Evolutionary conservation across 2,113 vertebrate species (phyloP).

Genomic region (Gymnobelideus leadbeateri): DNA sequence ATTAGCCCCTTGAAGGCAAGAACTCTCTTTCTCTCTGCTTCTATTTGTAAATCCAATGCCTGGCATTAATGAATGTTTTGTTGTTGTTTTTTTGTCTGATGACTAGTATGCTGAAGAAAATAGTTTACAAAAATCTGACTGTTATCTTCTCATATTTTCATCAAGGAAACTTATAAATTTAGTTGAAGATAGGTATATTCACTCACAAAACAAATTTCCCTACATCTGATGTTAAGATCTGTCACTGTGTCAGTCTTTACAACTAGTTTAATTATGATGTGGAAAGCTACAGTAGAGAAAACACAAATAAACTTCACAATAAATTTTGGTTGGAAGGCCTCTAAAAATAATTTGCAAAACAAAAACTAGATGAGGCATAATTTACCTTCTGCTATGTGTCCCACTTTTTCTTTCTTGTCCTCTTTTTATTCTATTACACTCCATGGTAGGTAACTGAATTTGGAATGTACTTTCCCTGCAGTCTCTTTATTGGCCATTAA

Average conservation of each 20-base stretch:
- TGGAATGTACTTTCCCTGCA: not conserved
- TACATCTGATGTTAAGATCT: not conserved
- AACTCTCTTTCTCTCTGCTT: not conserved
- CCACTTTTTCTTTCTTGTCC: not conserved
- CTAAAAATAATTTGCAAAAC: not conserved
- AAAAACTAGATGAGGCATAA: not conserved
- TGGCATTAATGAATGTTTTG: not conserved
- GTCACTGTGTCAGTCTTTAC: not conserved
- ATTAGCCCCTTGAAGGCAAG: not conserved
- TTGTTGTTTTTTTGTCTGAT: not conserved
- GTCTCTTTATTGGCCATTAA: not conserved
- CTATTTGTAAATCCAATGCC: not conserved
- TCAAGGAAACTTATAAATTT: not conserved
- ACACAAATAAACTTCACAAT: not conserved
- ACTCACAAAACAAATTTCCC: not conserved
- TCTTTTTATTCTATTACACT: not conserved
- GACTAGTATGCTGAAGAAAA: not conserved
- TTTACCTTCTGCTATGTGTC: not conserved
- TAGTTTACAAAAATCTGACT: not conserved
- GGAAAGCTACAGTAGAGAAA: not conserved
- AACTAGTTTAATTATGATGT: not conserved
- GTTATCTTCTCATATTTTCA: not conserved
- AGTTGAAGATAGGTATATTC: not conserved
- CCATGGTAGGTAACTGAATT: conserved; percentile 1
- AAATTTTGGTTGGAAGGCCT: not conserved